Evolutionary conservation across 2,888 invertebrate genomes (phyloP).

Genomic region (Merodon equestris): DNA sequence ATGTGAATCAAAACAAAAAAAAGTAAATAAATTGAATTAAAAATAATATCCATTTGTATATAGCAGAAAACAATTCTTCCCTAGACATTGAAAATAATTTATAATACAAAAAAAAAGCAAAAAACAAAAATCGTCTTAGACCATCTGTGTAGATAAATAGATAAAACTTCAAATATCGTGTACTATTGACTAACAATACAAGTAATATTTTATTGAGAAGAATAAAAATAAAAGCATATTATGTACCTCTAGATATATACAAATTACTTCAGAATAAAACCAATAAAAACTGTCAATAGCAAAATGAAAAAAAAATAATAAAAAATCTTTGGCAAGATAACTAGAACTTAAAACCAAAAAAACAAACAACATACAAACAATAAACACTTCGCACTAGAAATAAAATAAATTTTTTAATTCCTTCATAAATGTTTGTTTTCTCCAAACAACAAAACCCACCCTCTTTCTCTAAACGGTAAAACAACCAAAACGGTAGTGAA

Average conservation of each 20-base stretch:
- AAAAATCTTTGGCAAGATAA: constrained; percentile 60
- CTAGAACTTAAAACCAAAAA: constrained; percentile 39
- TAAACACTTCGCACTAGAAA: constrained; percentile 48
- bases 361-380: constrained; percentile 21
- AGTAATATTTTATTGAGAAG: constrained; percentile 62
- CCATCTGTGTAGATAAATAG: constrained; percentile 66
- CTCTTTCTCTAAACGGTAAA: constrained; percentile 45
- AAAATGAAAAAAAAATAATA: constrained; percentile 19
- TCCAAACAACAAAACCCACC: constrained; percentile 61
- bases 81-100: constrained; percentile 59
- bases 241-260: constrained; percentile 66
- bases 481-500: constrained; percentile 1
- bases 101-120: constrained; percentile 2
- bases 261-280: constrained; percentile 61
- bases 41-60: constrained; percentile 52
- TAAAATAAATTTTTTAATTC: constrained; percentile 41
- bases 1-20: constrained; percentile 41
- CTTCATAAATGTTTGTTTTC: constrained; percentile 52
- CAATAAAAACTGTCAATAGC: constrained; percentile 61
- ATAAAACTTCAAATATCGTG: constrained; percentile 67
- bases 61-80: constrained; percentile 57
- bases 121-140: constrained; percentile 57
- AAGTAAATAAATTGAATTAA: constrained; percentile 6
- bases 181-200: constrained; percentile 64
- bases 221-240: constrained; percentile 48